Evolutionary conservation across 1,140 invertebrate species (phyloP), one percentile per base, ranked within the genome.

Genomic region (Bombus waltoni): DNA sequence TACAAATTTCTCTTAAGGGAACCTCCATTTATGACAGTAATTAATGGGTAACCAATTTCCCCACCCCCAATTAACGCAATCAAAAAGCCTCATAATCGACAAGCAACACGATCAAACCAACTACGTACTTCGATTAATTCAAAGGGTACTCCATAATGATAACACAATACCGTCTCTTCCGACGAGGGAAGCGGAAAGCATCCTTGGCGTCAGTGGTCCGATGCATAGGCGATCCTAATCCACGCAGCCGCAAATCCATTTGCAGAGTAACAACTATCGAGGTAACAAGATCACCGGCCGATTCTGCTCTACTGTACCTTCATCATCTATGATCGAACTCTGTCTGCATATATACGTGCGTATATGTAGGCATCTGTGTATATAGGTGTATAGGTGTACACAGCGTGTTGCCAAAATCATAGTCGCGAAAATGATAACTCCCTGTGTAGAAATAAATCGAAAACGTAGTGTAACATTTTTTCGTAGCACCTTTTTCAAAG

Each of bases 161-260:
- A 35, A 35, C 66, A 18, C 38, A 10, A 25, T 22, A 28, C 9
- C 3, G 35, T 40, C 68, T 40, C 71, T 44, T 13, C 42, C 15
- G 32, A 18, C 74, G 15, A 76, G 35, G 13, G 77, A 65, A 28
- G 25, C 57, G 9, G 38, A 44, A 22, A 38, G 57, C 81, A 25
- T 73, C 40, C 15, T 38, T 83, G 42, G 8, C 42, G 18, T 72
- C 42, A n/a, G 40, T 25, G 44, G 35, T 35, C 3, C 53, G 44
- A 32, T 38, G 38, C 73, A 71, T 40, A 82, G 53, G 15, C 42
- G 74, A 91, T 93, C 79, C 89, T 91, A 93, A 93, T 92, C 88
- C 88, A 88, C 89, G 91, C 89, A 91, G 88, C 93, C 93, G 93
- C 93, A 93, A 93, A 92, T 92, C 86, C 90, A 93, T 93, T 94